Evolutionary conservation across 2,888 invertebrate genomes (phyloP).

Genomic region (Cactoblastis cactorum): DNA sequence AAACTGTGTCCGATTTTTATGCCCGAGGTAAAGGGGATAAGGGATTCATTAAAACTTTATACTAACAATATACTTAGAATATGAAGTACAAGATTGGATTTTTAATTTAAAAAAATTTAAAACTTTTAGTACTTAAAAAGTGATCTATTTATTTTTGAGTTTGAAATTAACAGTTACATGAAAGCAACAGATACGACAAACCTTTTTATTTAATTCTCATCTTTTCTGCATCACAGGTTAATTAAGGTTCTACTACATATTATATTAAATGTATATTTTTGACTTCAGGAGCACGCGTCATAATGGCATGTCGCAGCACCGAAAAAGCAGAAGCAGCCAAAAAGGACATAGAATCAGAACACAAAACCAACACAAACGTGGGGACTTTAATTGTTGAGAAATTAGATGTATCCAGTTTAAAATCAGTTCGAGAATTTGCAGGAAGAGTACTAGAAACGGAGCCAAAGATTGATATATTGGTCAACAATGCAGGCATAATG

Average conservation of each 20-base stretch:
- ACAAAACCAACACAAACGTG: slow-evolving; percentile 21
- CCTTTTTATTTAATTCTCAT: no score
- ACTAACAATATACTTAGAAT: no score
- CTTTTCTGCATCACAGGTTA: no score
- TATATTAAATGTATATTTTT: neutral
- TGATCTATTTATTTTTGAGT: no score
- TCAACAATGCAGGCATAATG: slow-evolving; percentile 86
- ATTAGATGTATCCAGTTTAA: slow-evolving; percentile 76
- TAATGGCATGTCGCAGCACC: slow-evolving; percentile 69
- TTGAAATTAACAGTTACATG: no score
- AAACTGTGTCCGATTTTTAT: slow-evolving; percentile 79
- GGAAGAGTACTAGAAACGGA: slow-evolving; percentile 59
- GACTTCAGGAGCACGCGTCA: slow-evolving; percentile 65
- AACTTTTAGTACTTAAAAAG: no score
- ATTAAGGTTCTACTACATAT: no score
- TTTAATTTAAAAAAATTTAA: no score
- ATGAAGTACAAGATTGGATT: no score
- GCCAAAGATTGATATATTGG: slow-evolving; percentile 72
- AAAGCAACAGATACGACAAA: no score
- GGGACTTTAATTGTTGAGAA: slow-evolving; percentile 57
- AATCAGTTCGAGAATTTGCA: slow-evolving; percentile 78
- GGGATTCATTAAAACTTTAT: no score
- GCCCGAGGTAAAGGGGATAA: slow-evolving; percentile 50
- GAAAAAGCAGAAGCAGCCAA: slow-evolving; percentile 74
- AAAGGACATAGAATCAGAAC: slow-evolving; percentile 55